Percentiles rank a stretch among this genome's conserved stretches.
These are phyloP conservation scores for Torymus tubicola DNA, from an alignment of 2,888 invertebrate species.

Conservation along the genomic window DNA sequence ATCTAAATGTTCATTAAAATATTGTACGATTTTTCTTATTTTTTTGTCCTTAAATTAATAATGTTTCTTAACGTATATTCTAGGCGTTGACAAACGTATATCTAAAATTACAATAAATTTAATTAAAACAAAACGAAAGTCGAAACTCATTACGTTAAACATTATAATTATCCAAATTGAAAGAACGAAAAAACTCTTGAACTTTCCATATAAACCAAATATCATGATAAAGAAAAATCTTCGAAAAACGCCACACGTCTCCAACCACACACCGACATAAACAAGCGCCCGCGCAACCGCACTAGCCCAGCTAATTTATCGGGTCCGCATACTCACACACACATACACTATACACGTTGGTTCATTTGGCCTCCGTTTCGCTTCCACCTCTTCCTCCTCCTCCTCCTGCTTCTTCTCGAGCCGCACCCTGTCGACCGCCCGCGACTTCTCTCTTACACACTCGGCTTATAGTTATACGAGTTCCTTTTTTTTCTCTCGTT, in stretches of 20 bases:
- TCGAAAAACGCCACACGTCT: neutral
- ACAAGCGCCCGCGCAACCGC: slow-evolving; percentile 12
- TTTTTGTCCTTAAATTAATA: too few species aligned
- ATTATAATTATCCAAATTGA: too few species aligned
- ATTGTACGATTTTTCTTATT: too few species aligned
- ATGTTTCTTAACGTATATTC: too few species aligned
- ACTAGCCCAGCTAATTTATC: slow-evolving; percentile 44
- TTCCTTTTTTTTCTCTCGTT: neutral
- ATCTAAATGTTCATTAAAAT: too few species aligned
- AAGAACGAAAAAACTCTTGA: too few species aligned
- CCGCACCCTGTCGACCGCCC: slow-evolving; percentile 31
- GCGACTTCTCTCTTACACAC: slow-evolving; percentile 6
- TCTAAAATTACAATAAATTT: too few species aligned
- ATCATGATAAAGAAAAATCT: neutral
- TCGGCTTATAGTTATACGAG: neutral
- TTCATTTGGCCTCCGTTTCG: slow-evolving; percentile 33
- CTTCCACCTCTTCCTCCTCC: neutral
- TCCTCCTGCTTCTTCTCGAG: neutral
- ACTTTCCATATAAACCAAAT: too few species aligned
- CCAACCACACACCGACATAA: slow-evolving; percentile 26
- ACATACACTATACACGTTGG: neutral
- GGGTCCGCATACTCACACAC: neutral
- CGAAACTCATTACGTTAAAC: too few species aligned
- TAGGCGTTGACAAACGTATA: too few species aligned
- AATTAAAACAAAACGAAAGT: too few species aligned